A percentile compares a stretch with the other conserved stretches of the same genome.
These are phyloP conservation scores for Cynopterus sphinx DNA, from an alignment of 2,797 vertebrate genomes.

Conservation along the genomic window DNA sequence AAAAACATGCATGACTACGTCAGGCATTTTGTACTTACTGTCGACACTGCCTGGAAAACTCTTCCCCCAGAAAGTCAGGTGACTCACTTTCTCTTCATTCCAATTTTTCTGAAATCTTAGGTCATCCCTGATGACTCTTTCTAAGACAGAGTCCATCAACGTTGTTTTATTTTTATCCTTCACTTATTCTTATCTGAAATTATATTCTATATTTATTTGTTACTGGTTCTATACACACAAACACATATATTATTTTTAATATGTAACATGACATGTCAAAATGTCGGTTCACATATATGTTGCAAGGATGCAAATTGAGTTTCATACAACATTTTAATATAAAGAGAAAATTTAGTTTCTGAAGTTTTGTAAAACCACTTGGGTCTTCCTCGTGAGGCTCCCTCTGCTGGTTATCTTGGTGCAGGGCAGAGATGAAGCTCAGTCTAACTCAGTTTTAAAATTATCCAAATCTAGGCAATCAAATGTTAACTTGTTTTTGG, in stretches of 20 bases:
- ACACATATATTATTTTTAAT: neutral
- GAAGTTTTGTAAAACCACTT: neutral
- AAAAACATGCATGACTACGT: neutral
- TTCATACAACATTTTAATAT: neutral
- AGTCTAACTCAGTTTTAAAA: neutral
- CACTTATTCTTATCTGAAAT: neutral
- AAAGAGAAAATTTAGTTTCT: neutral
- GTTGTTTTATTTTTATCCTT: neutral
- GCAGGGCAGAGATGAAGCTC: neutral
- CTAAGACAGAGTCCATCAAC: neutral
- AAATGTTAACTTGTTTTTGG: neutral
- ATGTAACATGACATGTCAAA: neutral
- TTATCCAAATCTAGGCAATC: neutral
- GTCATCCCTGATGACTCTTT: neutral
- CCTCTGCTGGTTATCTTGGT: neutral
- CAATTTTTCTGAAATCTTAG: neutral
- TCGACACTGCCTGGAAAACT: neutral
- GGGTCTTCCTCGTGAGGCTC: neutral
- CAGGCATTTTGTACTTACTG: neutral
- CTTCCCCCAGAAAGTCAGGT: neutral
- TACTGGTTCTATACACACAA: neutral
- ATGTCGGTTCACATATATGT: neutral
- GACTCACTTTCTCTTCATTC: neutral
- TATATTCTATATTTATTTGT: neutral
- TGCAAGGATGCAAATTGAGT: neutral